phyloP scores from a whole-genome alignment of 2,113 vertebrate species.

The Corydoras sp. region DNA sequence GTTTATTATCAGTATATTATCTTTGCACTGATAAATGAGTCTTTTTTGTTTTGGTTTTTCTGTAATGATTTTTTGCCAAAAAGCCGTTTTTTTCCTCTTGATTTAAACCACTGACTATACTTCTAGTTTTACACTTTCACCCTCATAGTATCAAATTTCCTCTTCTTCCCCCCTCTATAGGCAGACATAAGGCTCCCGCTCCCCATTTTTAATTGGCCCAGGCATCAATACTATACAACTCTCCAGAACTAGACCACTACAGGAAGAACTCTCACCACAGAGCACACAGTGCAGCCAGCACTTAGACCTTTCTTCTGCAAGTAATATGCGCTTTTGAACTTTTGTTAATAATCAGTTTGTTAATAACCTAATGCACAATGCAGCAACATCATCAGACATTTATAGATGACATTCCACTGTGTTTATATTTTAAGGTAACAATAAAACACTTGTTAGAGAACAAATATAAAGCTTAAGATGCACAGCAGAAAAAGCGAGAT shows the following conservation, averaged over 20 bases:
- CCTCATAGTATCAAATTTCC: conserved; percentile 50
- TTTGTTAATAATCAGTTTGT: not conserved
- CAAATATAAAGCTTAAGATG: not conserved
- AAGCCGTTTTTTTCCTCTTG: not conserved
- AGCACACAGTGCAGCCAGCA: conserved; percentile 15
- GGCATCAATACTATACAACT: conserved; percentile 52
- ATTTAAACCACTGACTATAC: not conserved
- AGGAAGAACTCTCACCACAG: conserved; percentile 63
- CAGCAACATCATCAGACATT: conserved; percentile 46
- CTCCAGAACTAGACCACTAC: conserved; percentile 48
- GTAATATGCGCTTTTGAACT: conserved; percentile 18
- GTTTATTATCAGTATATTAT: not conserved
- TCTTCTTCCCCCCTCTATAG: conserved; percentile 45
- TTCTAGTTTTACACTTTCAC: conserved; percentile 21
- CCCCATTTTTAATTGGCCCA: conserved; percentile 54
- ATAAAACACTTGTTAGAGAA: no score
- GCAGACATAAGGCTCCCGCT: conserved; percentile 44
- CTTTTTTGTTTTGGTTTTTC: not conserved
- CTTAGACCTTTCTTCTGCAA: not conserved
- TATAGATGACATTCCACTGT: no score
- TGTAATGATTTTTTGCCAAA: not conserved
- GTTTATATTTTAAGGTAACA: no score
- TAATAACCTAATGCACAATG: conserved; percentile 31
- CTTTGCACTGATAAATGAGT: not conserved
- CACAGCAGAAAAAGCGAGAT: conserved; percentile 1